phyloP scores from a whole-genome alignment of 1,140 invertebrate species.

The Glossosoma conforme region DNA sequence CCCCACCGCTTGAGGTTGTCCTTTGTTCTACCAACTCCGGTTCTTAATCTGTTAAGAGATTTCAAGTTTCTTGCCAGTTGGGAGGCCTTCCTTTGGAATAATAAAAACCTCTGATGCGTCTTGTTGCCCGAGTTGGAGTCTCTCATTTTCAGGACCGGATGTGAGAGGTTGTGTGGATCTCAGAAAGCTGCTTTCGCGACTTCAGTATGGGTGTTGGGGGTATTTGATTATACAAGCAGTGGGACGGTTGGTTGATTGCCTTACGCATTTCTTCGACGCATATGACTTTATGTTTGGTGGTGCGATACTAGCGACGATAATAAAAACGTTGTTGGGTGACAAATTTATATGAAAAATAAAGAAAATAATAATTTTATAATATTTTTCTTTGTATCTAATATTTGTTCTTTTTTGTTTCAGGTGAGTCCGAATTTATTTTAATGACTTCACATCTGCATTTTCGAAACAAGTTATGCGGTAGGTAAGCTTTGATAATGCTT shows the following conservation, averaged over 20 bases:
- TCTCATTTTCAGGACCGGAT: no score
- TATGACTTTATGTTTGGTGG: not conserved
- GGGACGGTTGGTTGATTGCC: constrained; percentile 4
- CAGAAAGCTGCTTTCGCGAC: no score
- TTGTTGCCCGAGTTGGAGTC: no score
- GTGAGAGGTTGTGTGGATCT: no score
- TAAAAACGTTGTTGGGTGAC: not conserved
- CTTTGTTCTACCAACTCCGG: no score
- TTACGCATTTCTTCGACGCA: no score
- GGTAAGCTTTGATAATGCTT: not conserved
- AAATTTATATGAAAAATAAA: not conserved
- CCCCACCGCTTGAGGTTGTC: no score
- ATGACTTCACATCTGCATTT: not conserved
- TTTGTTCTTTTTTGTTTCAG: constrained; percentile 1
- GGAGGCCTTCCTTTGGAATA: no score
- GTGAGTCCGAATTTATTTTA: not conserved
- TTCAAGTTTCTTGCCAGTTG: no score
- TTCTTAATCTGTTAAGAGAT: no score
- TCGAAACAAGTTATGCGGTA: not conserved
- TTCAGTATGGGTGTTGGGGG: no score
- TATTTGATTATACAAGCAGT: constrained; percentile 14
- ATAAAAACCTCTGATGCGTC: no score
- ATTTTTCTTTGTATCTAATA: not conserved
- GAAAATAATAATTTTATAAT: not conserved
- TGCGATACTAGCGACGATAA: not conserved